Base-by-base conservation (phyloP, 2,113 vertebrate genomes). In the Acrocephalus arundinaceus region DNA sequence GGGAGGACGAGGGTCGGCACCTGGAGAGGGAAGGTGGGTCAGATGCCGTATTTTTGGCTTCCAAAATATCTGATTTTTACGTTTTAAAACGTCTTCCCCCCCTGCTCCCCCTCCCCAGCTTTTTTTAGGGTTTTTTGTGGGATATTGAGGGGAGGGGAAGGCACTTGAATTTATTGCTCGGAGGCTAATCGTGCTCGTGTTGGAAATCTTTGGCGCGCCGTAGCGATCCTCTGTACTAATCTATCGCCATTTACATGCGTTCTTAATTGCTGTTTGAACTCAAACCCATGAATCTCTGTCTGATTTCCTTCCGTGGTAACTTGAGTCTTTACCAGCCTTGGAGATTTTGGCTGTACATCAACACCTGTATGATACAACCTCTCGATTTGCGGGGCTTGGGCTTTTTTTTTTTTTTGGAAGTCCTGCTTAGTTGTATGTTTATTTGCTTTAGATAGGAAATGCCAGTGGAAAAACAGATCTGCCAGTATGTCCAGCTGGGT, bases 11-110 rank as follows among this genome's bases (percentile, higher is more conserved):
- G 91, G 65, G 87, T 91, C 68, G 62, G 62, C 59, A 66, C 93
- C 77, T 48, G 35, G 67, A 87, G 82, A 6, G 7, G 73, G 58
- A 94, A 98, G 98, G 98, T 98, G 96, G 82, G 98, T 97, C 10
- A 4, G 41, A 43, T 13, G 43, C 63, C 82, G 9, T 15, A 0
- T 10, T 85, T 87, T 33, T 8, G 3, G 1, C 35, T 65, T 18
- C 28, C 12, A 3, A 73, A 62, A 91, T 24, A 30, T 0, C 7
- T 9, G 5, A 4, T 20, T 43, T 68, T 91, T 45, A 13, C 35
- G 20, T 4, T 7, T 27, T 5, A 14, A 43, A 14, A 2, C 10
- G 2, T 14, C 22, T 4, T 35, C 35, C 8, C 35, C 0, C 2
- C 2, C 10, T 2, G 3, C 7, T 9, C 9, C 19, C 20, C 4